Evolutionary conservation across 2,113 vertebrate genomes (phyloP).

Genomic region (Pagrus major): DNA sequence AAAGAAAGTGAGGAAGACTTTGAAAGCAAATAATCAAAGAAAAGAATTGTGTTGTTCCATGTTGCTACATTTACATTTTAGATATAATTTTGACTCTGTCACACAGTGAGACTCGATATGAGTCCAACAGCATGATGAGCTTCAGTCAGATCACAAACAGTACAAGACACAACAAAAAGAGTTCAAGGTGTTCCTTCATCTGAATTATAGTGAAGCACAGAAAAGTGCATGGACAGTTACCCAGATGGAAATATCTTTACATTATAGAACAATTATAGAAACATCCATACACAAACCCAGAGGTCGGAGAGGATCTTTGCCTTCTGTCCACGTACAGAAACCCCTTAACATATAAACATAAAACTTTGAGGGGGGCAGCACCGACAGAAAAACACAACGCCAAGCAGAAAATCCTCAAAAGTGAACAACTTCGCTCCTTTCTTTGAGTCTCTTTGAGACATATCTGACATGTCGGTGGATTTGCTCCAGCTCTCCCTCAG

Average conservation of each 20-base stretch:
- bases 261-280: neutral
- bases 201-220: neutral
- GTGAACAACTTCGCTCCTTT: slow-evolving; percentile 52
- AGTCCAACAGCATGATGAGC: neutral
- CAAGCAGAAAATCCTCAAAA: slow-evolving; percentile 46
- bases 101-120: neutral
- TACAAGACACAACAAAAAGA: neutral
- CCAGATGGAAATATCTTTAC: too few species aligned
- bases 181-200: neutral
- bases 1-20: neutral
- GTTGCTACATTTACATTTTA: slow-evolving; percentile 15
- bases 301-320: neutral
- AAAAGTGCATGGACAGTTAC: neutral
- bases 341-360: slow-evolving; percentile 8
- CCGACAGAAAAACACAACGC: slow-evolving; percentile 28
- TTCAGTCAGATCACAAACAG: neutral
- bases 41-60: neutral
- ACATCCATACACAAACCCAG: neutral
- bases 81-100: neutral
- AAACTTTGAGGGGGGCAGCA: slow-evolving; percentile 12
- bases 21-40: neutral
- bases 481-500: slow-evolving; percentile 60
- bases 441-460: slow-evolving; percentile 48
- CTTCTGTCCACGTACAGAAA: slow-evolving; percentile 17
- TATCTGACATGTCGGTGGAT: slow-evolving; percentile 68